phyloP scores from a whole-genome alignment of 92 coral and sea anemone genomes.

The Palythoa caribaeorum region DNA sequence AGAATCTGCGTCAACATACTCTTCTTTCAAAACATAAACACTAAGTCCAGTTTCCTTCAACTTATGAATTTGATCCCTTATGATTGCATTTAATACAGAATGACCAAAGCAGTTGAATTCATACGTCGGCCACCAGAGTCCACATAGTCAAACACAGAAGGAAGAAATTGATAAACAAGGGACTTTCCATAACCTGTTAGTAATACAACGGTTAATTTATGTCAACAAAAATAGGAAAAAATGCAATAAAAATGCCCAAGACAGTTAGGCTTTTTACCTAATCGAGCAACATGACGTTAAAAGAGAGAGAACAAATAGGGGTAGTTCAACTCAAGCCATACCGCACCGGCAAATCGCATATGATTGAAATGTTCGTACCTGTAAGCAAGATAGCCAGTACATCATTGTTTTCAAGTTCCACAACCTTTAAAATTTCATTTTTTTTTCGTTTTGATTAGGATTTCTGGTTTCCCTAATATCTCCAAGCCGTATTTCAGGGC shows the following conservation, averaged over 20 bases:
- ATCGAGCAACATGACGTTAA: neutral
- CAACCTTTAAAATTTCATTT: neutral
- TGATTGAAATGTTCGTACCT: slow-evolving; percentile 2
- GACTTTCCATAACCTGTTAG: neutral
- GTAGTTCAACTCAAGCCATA: neutral
- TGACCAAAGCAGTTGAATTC: slow-evolving; percentile 40
- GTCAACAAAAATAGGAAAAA: neutral
- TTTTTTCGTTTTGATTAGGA: neutral
- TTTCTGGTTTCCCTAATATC: slow-evolving; percentile 3
- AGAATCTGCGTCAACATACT: slow-evolving; percentile 28
- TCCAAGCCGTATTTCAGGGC: slow-evolving; percentile 7
- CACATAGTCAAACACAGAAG: slow-evolving; percentile 45
- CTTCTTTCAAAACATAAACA: slow-evolving; percentile 57
- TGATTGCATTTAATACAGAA: slow-evolving; percentile 51
- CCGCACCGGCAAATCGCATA: neutral
- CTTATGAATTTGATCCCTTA: slow-evolving; percentile 54
- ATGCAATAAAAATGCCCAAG: neutral
- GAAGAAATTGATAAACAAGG: slow-evolving; percentile 33
- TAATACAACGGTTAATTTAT: neutral
- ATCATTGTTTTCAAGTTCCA: neutral
- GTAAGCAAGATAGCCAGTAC: neutral
- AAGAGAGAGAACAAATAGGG: neutral
- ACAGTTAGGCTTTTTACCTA: neutral
- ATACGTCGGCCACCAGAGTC: neutral
- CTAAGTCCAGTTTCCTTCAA: slow-evolving; percentile 46